Conservation (phyloP, 2,888 invertebrate genomes). For the Monoplex corrugatus region DNA sequence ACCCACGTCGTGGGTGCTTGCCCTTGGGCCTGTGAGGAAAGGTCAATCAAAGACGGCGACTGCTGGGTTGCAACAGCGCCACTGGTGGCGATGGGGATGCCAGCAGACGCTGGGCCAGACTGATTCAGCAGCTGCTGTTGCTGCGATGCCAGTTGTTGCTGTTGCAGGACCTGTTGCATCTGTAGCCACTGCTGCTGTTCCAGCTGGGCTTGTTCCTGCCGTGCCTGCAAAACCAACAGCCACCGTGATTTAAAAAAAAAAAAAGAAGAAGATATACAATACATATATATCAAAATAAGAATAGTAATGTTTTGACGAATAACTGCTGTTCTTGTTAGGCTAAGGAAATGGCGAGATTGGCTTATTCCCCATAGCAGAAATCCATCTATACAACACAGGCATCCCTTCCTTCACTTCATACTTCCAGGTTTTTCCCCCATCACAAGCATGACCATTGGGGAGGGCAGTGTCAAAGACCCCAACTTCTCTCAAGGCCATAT, state of each 20-base stretch:
- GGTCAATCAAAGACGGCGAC: background rate
- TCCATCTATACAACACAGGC: too few relatives aligned
- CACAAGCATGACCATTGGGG: too few relatives aligned
- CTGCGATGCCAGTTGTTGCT: constrained; percentile 72
- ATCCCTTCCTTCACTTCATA: too few relatives aligned
- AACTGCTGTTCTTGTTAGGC: too few relatives aligned
- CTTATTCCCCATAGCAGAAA: too few relatives aligned
- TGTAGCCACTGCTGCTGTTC: constrained; percentile 95
- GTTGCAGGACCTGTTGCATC: constrained; percentile 86
- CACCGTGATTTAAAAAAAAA: background rate
- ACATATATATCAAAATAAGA: background rate
- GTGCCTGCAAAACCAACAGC: constrained; percentile 84
- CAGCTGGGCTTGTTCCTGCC: constrained; percentile 94
- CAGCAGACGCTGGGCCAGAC: constrained; percentile 23
- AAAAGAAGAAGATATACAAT: background rate
- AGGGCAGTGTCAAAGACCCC: too few relatives aligned
- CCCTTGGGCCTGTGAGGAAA: background rate
- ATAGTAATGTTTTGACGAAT: background rate
- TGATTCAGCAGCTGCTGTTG: constrained; percentile 56
- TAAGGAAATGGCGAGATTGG: too few relatives aligned
- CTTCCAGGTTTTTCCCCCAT: too few relatives aligned
- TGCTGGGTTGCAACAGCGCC: background rate
- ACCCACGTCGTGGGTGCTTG: background rate
- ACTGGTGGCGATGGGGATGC: background rate
- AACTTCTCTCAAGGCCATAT: too few relatives aligned